Conservation (phyloP, 2,888 invertebrate species). For the Bugula neritina region DNA sequence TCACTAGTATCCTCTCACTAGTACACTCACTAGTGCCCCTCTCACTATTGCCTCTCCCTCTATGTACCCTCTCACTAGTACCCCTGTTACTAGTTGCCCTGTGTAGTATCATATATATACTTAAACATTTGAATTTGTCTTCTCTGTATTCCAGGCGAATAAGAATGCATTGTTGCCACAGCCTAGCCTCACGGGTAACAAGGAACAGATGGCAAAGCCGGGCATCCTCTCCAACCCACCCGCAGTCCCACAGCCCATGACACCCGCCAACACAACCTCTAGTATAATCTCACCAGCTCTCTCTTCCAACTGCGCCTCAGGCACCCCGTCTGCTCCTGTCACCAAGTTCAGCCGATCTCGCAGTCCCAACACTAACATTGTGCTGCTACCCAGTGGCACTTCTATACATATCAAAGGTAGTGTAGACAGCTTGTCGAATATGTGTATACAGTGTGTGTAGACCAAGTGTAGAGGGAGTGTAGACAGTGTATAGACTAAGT, state of each 20-base stretch:
- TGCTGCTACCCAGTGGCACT: slow-evolving; percentile 48
- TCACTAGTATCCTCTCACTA: no score
- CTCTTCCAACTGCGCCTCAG: slow-evolving; percentile 26
- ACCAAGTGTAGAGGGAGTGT: no score
- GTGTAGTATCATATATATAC: no score
- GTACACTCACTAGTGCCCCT: no score
- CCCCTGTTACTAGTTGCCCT: no score
- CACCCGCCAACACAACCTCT: background rate
- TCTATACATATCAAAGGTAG: slow-evolving; percentile 50
- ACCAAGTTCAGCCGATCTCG: slow-evolving; percentile 36
- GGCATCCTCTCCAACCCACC: slow-evolving; percentile 4
- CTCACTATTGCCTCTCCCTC: no score
- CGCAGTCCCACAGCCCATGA: background rate
- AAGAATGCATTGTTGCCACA: slow-evolving; percentile 58
- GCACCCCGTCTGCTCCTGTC: slow-evolving; percentile 32
- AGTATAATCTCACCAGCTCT: background rate
- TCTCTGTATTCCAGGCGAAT: slow-evolving; percentile 55
- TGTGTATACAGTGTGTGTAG: no score
- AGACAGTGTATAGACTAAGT: no score
- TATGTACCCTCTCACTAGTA: no score
- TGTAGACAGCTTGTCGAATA: no score
- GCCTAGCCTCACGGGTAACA: slow-evolving; percentile 42
- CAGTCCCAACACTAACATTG: slow-evolving; percentile 47
- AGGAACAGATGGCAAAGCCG: background rate
- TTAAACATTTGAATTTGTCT: no score